phyloP scores from a whole-genome alignment of 2,888 invertebrate genomes.

The Xylocampa areola region DNA sequence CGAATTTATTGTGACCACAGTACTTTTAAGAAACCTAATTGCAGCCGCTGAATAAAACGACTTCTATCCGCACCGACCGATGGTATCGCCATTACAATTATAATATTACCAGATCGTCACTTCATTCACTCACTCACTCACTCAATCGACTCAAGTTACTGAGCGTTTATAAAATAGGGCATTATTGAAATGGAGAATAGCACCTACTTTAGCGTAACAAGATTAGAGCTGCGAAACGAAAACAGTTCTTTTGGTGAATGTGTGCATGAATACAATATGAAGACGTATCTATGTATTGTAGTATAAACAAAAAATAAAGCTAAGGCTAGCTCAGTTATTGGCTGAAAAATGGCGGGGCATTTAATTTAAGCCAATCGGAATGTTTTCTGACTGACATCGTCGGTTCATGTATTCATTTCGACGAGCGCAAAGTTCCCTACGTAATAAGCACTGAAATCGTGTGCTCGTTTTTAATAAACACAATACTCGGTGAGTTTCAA shows the following conservation, averaged over 20 bases:
- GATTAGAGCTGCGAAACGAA: slow-evolving; percentile 62
- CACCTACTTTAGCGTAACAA: slow-evolving; percentile 58
- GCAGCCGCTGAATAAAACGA: slow-evolving; percentile 53
- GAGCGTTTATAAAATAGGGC: slow-evolving; percentile 48
- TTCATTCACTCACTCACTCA: slow-evolving; percentile 72
- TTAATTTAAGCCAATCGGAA: slow-evolving; percentile 83
- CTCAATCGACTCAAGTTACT: slow-evolving; percentile 48
- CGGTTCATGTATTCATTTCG: slow-evolving; percentile 81
- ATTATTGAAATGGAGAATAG: slow-evolving; percentile 51
- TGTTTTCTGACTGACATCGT: slow-evolving; percentile 75
- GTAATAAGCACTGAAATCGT: slow-evolving; percentile 90
- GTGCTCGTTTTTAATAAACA: slow-evolving; percentile 84
- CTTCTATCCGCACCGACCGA: slow-evolving; percentile 64
- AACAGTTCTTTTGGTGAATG: slow-evolving; percentile 76
- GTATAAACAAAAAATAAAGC: slow-evolving; percentile 89
- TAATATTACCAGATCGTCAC: slow-evolving; percentile 50
- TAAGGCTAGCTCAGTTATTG: slow-evolving; percentile 76
- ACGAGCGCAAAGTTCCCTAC: slow-evolving; percentile 85
- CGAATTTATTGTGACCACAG: slow-evolving; percentile 13
- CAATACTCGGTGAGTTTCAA: slow-evolving; percentile 82
- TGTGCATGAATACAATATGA: slow-evolving; percentile 76
- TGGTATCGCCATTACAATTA: slow-evolving; percentile 70
- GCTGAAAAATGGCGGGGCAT: slow-evolving; percentile 79
- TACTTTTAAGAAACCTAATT: slow-evolving; percentile 21
- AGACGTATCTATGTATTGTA: slow-evolving; percentile 77